phyloP scores from a whole-genome alignment of 2,797 vertebrate genomes.

The Tangara arthus region DNA sequence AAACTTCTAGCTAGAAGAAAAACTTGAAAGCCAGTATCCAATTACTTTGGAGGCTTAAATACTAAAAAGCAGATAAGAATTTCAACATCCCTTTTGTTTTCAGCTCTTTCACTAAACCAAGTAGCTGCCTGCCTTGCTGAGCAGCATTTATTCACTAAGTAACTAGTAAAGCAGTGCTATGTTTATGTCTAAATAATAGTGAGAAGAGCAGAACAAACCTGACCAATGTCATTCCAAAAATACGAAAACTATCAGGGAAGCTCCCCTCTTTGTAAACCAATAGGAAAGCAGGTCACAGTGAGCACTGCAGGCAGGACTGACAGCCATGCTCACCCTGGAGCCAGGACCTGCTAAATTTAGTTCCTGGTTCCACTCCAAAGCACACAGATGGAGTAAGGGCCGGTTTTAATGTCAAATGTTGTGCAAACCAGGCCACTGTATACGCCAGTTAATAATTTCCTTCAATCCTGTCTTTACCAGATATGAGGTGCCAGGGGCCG shows the following conservation, averaged over 20 bases:
- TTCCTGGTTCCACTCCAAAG: conserved; percentile 12
- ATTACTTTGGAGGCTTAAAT: background rate
- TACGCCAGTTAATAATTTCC: background rate
- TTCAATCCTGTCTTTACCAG: background rate
- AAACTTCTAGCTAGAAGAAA: background rate
- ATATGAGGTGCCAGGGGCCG: background rate
- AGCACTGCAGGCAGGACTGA: background rate
- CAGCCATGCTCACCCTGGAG: background rate
- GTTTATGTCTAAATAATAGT: background rate
- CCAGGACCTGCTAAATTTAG: conserved; percentile 40
- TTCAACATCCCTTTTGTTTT: background rate
- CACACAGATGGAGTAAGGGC: conserved; percentile 1
- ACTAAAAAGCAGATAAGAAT: background rate
- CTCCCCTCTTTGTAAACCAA: background rate
- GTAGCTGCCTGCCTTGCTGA: background rate
- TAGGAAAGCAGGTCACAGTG: background rate
- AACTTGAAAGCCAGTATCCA: background rate
- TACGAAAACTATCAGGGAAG: background rate
- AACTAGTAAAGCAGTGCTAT: background rate
- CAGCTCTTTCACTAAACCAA: background rate
- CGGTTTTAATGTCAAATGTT: background rate
- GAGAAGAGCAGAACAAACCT: background rate
- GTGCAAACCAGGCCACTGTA: background rate
- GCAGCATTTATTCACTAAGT: background rate
- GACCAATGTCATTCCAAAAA: background rate